phyloP scores from a whole-genome alignment of 2,113 vertebrate genomes.

The Helogale parvula region DNA sequence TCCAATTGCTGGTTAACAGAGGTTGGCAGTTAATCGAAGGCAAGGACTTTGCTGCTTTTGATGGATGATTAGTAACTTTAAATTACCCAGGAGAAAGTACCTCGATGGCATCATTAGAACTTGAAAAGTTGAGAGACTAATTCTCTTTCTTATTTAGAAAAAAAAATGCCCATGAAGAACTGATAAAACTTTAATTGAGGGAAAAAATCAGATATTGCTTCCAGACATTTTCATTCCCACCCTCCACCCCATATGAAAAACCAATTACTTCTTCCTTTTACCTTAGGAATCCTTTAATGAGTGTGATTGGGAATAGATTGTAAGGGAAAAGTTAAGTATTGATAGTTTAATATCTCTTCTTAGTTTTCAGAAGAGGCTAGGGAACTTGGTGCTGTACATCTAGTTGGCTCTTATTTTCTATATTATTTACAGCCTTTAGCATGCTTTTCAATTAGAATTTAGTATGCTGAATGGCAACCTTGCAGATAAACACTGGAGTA shows the following conservation, averaged over 20 bases:
- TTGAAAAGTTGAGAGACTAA: constrained; percentile 62
- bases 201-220: constrained; percentile 71
- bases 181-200: constrained; percentile 69
- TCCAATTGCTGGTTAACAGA: background rate
- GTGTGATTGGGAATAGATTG: constrained; percentile 65
- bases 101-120: constrained; percentile 37
- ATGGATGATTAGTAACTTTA: constrained; percentile 2
- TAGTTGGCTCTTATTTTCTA: background rate
- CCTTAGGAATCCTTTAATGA: constrained; percentile 55
- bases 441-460: constrained; percentile 4
- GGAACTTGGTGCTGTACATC: background rate
- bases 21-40: background rate
- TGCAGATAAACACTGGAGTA: background rate
- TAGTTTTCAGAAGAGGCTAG: background rate
- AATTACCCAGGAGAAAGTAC: background rate
- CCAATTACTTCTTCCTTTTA: constrained; percentile 70
- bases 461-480: background rate
- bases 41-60: background rate
- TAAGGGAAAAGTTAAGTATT: constrained; percentile 37
- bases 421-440: background rate
- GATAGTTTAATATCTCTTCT: background rate
- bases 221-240: background rate
- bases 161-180: constrained; percentile 70
- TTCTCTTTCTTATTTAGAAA: constrained; percentile 68
- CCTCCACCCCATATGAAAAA: background rate